These are phyloP conservation scores for Spisula subtruncata DNA, from an alignment of 2,888 invertebrate species.

Conservation along the genomic window DNA sequence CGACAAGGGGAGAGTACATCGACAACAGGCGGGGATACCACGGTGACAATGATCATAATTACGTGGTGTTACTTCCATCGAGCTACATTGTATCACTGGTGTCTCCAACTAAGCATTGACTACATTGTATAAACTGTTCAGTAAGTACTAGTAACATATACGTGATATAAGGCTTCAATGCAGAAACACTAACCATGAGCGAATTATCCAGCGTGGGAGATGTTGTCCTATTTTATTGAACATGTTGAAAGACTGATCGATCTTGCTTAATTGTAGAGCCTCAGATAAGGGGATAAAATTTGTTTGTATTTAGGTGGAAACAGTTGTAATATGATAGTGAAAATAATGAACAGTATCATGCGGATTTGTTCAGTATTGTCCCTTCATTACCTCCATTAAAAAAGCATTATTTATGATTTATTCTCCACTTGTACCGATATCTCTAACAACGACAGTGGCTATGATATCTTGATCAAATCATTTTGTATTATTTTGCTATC, in stretches of 20 bases:
- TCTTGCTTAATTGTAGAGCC: background rate
- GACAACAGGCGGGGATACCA: too few relatives aligned
- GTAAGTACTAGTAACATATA: too few relatives aligned
- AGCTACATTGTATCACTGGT: too few relatives aligned
- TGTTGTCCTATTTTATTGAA: background rate
- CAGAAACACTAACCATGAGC: too few relatives aligned
- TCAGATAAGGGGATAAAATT: background rate
- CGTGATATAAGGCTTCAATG: too few relatives aligned
- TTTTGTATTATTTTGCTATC: conserved; percentile 17
- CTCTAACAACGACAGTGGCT: background rate
- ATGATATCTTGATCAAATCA: background rate
- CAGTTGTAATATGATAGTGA: conserved; percentile 8
- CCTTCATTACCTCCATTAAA: conserved; percentile 7
- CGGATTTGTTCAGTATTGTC: background rate
- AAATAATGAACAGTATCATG: background rate
- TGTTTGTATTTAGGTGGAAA: conserved; percentile 4
- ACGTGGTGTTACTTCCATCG: too few relatives aligned
- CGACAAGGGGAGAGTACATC: too few relatives aligned
- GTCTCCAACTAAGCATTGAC: too few relatives aligned
- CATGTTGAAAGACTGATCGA: background rate
- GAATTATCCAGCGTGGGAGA: background rate
- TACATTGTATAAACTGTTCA: too few relatives aligned
- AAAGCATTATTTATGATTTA: conserved; percentile 10
- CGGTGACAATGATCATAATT: too few relatives aligned
- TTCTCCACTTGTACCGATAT: background rate